phyloP scores from a whole-genome alignment of 2,113 vertebrate species.

The Synodontis membranacea region DNA sequence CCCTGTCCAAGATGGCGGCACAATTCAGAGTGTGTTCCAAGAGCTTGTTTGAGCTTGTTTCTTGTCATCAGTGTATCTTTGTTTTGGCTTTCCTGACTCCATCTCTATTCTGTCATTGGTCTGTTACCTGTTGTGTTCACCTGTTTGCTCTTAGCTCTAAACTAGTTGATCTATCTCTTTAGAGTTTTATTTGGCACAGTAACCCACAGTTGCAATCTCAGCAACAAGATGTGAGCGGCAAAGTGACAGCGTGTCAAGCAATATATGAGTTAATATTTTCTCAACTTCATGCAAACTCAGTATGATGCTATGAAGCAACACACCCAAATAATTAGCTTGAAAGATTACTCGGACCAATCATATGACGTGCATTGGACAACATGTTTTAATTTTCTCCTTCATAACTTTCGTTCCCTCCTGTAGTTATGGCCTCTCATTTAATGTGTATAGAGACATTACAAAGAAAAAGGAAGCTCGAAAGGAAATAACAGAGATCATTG shows the following conservation, averaged over 20 bases:
- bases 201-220: not conserved
- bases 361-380: not conserved
- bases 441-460: not conserved
- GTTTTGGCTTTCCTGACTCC: not conserved
- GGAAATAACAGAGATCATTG: not conserved
- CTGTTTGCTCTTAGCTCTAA: not conserved
- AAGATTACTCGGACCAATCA: not conserved
- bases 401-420: not conserved
- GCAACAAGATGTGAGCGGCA: not conserved
- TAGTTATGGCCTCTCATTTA: not conserved
- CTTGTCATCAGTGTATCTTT: not conserved
- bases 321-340: not conserved
- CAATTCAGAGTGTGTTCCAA: not conserved
- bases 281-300: not conserved
- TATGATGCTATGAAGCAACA: not conserved
- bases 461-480: not conserved
- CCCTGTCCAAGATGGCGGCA: not conserved
- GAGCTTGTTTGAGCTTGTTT: not conserved
- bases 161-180: not conserved
- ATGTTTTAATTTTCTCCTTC: not conserved
- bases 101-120: not conserved
- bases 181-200: not conserved
- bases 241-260: not conserved
- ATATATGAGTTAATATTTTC: not conserved
- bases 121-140: not conserved